Conservation (phyloP, 2,797 vertebrate genomes). For the Simalia tracyae region DNA sequence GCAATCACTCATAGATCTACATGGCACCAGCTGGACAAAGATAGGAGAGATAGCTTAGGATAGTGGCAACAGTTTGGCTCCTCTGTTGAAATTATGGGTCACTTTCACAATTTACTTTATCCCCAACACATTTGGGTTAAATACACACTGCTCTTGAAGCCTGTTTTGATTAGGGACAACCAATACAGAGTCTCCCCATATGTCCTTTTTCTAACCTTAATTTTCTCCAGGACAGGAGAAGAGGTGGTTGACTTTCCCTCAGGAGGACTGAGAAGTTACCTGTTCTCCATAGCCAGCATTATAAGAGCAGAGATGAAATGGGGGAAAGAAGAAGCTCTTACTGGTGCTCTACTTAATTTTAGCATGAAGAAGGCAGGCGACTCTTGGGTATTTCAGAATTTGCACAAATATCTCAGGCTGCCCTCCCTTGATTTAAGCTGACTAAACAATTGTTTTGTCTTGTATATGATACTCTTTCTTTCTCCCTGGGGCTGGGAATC, state of each 20-base stretch:
- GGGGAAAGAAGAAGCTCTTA: not conserved
- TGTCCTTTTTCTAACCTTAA: not conserved
- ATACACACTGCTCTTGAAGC: not conserved
- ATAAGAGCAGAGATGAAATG: not conserved
- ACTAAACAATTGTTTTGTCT: not conserved
- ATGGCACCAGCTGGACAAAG: not conserved
- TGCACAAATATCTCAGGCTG: not conserved
- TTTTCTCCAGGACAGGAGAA: not conserved
- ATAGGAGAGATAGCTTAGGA: not conserved
- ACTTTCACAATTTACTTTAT: not conserved
- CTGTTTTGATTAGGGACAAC: not conserved
- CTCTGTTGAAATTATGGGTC: not conserved
- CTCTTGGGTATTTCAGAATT: not conserved
- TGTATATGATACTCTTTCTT: not conserved
- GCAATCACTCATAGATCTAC: not conserved
- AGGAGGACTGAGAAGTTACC: not conserved
- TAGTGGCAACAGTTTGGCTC: not conserved
- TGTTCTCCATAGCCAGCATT: not conserved
- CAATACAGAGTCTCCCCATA: not conserved
- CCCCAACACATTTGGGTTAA: not conserved
- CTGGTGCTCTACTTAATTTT: not conserved
- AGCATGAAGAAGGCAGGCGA: not conserved
- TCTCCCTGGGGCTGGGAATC: not conserved
- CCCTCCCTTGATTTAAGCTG: not conserved
- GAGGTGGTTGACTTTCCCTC: not conserved